Percentiles rank a stretch among this genome's conserved stretches.
These are phyloP conservation scores for Steatocranus sp. DNA, from an alignment of 2,797 vertebrate species.

Conservation along the genomic window DNA sequence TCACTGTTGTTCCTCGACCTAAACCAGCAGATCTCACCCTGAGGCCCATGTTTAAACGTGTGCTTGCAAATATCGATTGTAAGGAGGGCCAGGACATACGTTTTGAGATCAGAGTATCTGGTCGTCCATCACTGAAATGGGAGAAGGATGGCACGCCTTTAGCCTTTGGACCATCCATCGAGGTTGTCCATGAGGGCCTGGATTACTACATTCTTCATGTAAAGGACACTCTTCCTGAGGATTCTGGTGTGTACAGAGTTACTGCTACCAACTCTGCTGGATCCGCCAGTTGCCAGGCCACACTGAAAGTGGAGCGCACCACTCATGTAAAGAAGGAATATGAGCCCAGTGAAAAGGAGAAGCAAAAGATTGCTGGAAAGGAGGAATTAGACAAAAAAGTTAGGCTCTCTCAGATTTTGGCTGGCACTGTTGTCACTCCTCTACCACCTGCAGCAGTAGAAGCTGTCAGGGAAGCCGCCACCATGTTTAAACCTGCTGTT, in stretches of 20 bases:
- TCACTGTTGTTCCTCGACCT: slow-evolving; percentile 88
- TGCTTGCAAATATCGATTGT: slow-evolving; percentile 94
- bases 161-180: slow-evolving; percentile 89
- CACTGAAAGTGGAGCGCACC: slow-evolving; percentile 88
- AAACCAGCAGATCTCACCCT: slow-evolving; percentile 89
- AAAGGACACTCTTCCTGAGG: slow-evolving; percentile 90
- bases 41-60: slow-evolving; percentile 98
- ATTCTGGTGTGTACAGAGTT: slow-evolving; percentile 94
- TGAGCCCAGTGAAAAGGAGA: slow-evolving; percentile 80
- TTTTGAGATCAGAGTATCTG: slow-evolving; percentile 97
- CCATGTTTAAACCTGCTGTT: slow-evolving; percentile 92
- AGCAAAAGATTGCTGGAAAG: slow-evolving; percentile 67
- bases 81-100: slow-evolving; percentile 90
- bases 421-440: slow-evolving; percentile 83
- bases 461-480: slow-evolving; percentile 90
- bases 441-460: slow-evolving; percentile 88
- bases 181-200: slow-evolving; percentile 94
- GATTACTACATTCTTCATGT: slow-evolving; percentile 96
- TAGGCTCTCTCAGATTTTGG: slow-evolving; percentile 89
- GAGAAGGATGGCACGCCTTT: slow-evolving; percentile 94
- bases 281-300: slow-evolving; percentile 95
- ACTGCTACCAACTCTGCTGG: slow-evolving; percentile 97
- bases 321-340: slow-evolving; percentile 88
- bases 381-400: slow-evolving; percentile 91
- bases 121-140: slow-evolving; percentile 89